Evolutionary conservation across 1,140 invertebrate genomes (phyloP).

Genomic region (Cyrtorhinus lividipennis): DNA sequence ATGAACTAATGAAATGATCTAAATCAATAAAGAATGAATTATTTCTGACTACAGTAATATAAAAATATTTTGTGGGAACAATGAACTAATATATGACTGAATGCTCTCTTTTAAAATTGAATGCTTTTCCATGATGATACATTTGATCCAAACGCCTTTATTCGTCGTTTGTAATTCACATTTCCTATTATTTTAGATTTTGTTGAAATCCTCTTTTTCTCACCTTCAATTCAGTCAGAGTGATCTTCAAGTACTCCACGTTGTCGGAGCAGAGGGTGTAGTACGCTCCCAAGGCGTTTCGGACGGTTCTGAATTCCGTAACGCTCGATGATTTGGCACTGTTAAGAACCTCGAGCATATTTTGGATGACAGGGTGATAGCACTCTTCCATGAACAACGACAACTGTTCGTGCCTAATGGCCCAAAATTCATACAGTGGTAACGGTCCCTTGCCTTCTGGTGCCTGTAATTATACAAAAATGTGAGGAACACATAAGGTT

Average conservation of each 20-base stretch:
- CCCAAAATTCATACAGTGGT: slow-evolving; percentile 70
- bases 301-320: slow-evolving; percentile 28
- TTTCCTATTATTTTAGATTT: slow-evolving; percentile 9
- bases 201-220: neutral
- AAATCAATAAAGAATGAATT: too few species aligned
- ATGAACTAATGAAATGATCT: too few species aligned
- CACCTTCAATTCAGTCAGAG: slow-evolving; percentile 1
- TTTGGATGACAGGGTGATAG: slow-evolving; percentile 48
- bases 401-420: slow-evolving; percentile 54
- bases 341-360: slow-evolving; percentile 42
- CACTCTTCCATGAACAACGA: slow-evolving; percentile 65
- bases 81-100: too few species aligned
- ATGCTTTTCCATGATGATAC: too few species aligned
- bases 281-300: slow-evolving; percentile 42
- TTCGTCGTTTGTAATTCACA: too few species aligned
- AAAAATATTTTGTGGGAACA: too few species aligned
- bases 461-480: slow-evolving; percentile 22
- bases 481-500: too few species aligned
- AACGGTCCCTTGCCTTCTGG: slow-evolving; percentile 56
- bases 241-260: slow-evolving; percentile 53
- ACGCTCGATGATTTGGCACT: slow-evolving; percentile 33
- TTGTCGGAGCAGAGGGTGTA: slow-evolving; percentile 72
- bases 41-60: too few species aligned
- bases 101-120: too few species aligned
- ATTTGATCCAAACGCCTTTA: too few species aligned